phyloP scores from a whole-genome alignment of 2,888 invertebrate species.

The Tetropium fuscum region DNA sequence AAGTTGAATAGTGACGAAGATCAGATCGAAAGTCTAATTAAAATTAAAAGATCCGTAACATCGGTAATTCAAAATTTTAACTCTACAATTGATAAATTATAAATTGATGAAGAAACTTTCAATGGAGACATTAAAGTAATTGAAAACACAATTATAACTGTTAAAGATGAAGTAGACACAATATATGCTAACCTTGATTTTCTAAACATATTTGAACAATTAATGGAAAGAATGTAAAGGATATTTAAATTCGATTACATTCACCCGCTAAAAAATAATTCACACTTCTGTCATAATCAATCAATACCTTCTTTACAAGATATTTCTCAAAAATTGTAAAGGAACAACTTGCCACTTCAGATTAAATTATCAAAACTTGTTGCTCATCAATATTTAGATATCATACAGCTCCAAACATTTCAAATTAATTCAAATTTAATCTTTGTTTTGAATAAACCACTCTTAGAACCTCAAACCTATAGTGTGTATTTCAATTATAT shows the following conservation, averaged over 20 bases:
- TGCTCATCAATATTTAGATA: too few species aligned
- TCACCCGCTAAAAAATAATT: background rate
- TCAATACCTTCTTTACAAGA: background rate
- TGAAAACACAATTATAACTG: background rate
- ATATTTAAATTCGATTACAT: background rate
- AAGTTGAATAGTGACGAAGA: too few species aligned
- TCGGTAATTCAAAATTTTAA: background rate
- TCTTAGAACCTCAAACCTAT: too few species aligned
- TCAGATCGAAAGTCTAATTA: too few species aligned
- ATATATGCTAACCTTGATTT: background rate
- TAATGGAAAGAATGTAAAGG: background rate
- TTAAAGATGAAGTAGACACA: background rate
- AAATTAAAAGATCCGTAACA: too few species aligned
- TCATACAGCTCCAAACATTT: too few species aligned
- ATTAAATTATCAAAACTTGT: too few species aligned
- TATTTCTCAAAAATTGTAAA: slow-evolving; percentile 1
- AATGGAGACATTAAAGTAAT: background rate
- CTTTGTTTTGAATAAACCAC: too few species aligned
- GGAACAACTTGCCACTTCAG: too few species aligned
- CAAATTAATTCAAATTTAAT: too few species aligned
- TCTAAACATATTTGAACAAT: background rate
- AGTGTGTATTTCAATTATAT: too few species aligned
- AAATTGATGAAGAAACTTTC: background rate
- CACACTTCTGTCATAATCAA: background rate
- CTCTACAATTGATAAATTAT: background rate